Base-by-base conservation (phyloP, 2,113 vertebrate species). In the Nothocercus nigrocapillus region DNA sequence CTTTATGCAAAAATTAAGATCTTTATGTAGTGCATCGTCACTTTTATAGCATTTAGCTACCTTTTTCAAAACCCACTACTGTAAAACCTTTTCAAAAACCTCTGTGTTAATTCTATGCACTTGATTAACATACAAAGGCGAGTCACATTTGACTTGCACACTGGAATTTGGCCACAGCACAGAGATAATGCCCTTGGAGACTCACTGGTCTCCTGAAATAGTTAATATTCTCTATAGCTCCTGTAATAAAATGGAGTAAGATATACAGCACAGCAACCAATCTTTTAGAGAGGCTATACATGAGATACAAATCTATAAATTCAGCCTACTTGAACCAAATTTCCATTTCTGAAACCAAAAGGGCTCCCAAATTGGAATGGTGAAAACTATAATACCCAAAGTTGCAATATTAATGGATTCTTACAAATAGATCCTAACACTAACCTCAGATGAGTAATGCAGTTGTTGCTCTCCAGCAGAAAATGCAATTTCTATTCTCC, bases 251-350 rank as follows among this genome's bases (percentile, higher is more conserved):
- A 27, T 58, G 28, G 30, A 58, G 40, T 58, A 56, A 9, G 21
- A 20, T 32, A n/a, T 27, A 42, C 56, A 17, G 51, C 47, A 5
- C 24, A 28, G 27, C 64, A 19, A 5, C 5, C 14, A 6, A 14
- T 2, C 44, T 12, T 15, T 15, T 45, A 2, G 40, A 18, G 15
- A 13, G 82, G 19, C 5, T 2, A 11, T 17, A 24, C 0, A 1
- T 6, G 1, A n/a, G 45, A 2, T 1, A 1, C 28, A 49, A 34
- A 44, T 49, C n/a, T 9, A 54, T 36, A 2, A 5, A 1, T 9
- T 0, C 1, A 4, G 7, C 7, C 22, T 1, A 1, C n/a, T 14
- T 16, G 6, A 24, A 2, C 13, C 0, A 45, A 2, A 14, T 8
- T 10, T 1, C 27, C 5, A 1, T 15, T 77, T 38, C 19, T 16